A percentile compares a stretch with the other conserved stretches of the same genome.
These are phyloP conservation scores for Pocillopora meandrina DNA, from an alignment of 92 coral and sea anemone species.

Conservation along the genomic window DNA sequence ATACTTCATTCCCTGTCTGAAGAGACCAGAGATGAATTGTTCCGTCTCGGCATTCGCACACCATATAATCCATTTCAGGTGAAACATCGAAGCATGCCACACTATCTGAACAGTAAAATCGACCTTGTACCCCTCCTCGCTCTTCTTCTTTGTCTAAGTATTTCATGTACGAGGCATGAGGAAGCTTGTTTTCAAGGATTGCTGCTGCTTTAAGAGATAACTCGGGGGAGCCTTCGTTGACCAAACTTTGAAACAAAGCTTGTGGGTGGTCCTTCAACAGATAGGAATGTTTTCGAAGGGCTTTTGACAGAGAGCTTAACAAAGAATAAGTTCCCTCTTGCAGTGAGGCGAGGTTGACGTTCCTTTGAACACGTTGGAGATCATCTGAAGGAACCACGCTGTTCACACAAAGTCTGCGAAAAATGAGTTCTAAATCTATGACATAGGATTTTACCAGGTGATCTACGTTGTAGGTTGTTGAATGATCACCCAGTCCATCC, in stretches of 20 bases:
- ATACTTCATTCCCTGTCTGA: slow-evolving; percentile 7
- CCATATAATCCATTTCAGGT: slow-evolving; percentile 20
- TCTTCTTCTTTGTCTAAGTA: background rate
- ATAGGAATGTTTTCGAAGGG: slow-evolving; percentile 1
- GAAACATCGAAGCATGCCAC: slow-evolving; percentile 24
- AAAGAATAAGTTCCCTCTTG: background rate
- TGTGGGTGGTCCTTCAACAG: background rate
- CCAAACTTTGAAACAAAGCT: slow-evolving; percentile 1
- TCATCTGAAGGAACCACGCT: background rate
- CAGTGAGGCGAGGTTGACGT: background rate
- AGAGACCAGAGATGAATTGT: slow-evolving; percentile 33
- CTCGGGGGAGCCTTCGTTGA: slow-evolving; percentile 5
- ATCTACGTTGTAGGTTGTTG: background rate
- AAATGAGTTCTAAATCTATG: background rate
- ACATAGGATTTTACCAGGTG: background rate
- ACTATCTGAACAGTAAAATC: slow-evolving; percentile 27
- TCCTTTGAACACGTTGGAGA: background rate
- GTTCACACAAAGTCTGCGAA: slow-evolving; percentile 10
- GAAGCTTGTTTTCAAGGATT: background rate
- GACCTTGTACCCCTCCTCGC: background rate
- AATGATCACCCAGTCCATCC: background rate
- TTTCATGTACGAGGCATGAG: background rate
- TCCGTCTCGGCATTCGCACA: slow-evolving; percentile 28
- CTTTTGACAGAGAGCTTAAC: background rate
- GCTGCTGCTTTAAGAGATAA: background rate